A percentile compares a stretch with the other conserved stretches of the same genome.
Evolutionary conservation across 2,888 invertebrate species (phyloP).

Genomic region (Clepsis dumicolana): DNA sequence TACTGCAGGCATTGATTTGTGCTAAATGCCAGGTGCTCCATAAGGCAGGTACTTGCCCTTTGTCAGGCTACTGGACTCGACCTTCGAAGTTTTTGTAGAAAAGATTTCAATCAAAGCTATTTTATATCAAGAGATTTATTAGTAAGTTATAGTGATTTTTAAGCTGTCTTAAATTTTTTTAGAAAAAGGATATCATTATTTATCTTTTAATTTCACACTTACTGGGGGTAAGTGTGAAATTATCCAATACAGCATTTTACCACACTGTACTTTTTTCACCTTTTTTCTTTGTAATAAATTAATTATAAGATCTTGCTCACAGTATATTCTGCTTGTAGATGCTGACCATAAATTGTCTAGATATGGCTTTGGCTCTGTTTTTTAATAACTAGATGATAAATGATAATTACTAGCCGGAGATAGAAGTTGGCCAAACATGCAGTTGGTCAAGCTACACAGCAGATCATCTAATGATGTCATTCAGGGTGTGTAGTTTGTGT

Average conservation of each 20-base stretch:
- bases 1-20: slow-evolving; percentile 44
- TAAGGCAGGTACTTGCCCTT: slow-evolving; percentile 32
- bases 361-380: no score
- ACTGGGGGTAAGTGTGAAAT: no score
- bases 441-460: neutral
- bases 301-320: no score
- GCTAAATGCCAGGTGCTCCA: slow-evolving; percentile 36
- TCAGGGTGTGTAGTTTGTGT: slow-evolving; percentile 25
- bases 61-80: neutral
- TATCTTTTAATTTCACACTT: no score
- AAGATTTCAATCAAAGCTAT: slow-evolving; percentile 16
- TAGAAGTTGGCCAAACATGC: neutral
- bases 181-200: no score
- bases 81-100: slow-evolving; percentile 12
- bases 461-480: slow-evolving; percentile 28
- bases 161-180: neutral
- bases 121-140: neutral
- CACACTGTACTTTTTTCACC: no score
- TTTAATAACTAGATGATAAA: neutral
- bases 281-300: no score
- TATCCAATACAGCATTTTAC: no score
- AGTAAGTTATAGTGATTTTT: neutral
- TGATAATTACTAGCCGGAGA: neutral
- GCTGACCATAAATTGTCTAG: neutral
- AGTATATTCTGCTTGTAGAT: no score